A percentile compares a stretch with the other conserved stretches of the same genome.
phyloP scores from a whole-genome alignment of 2,888 invertebrate genomes.

The Leucoptera coffeella region DNA sequence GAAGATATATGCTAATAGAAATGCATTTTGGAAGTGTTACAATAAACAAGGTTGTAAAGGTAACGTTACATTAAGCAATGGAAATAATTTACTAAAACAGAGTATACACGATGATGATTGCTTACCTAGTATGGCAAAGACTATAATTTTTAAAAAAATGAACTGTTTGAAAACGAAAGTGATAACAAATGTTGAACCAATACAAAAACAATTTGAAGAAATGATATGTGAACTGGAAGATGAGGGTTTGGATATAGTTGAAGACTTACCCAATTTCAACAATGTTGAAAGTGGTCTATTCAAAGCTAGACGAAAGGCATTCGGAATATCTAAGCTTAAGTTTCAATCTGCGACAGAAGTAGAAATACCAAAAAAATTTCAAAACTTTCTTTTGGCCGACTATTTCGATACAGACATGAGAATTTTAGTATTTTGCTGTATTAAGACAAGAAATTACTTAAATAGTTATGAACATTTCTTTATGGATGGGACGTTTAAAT shows the following conservation, averaged over 20 bases:
- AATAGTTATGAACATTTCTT: slow-evolving; percentile 3
- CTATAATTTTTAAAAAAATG: slow-evolving; percentile 2
- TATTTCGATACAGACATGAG: neutral
- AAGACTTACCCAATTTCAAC: slow-evolving; percentile 4
- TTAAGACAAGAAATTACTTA: neutral
- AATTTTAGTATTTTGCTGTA: neutral
- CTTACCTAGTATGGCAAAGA: slow-evolving; percentile 5
- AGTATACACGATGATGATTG: slow-evolving; percentile 4
- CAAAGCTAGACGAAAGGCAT: slow-evolving; percentile 4
- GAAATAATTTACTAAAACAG: slow-evolving; percentile 6
- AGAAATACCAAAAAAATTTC: slow-evolving; percentile 1
- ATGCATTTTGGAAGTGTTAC: slow-evolving; percentile 5
- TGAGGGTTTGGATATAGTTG: slow-evolving; percentile 4
- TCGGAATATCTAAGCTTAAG: slow-evolving; percentile 2
- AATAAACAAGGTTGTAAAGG: slow-evolving; percentile 5
- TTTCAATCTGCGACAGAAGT: slow-evolving; percentile 3
- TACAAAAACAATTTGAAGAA: slow-evolving; percentile 5
- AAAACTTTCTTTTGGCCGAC: slow-evolving; percentile 1
- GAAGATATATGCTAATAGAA: slow-evolving; percentile 4
- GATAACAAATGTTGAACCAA: neutral
- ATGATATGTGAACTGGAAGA: slow-evolving; percentile 4
- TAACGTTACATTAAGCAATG: slow-evolving; percentile 5
- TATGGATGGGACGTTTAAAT: slow-evolving; percentile 6
- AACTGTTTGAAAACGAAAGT: slow-evolving; percentile 2
- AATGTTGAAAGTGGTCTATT: slow-evolving; percentile 5